A percentile compares a stretch with the other conserved stretches of the same genome.
These are phyloP conservation scores for Zaprionus ghesquierei DNA, from an alignment of 1,140 invertebrate species.

Conservation along the genomic window DNA sequence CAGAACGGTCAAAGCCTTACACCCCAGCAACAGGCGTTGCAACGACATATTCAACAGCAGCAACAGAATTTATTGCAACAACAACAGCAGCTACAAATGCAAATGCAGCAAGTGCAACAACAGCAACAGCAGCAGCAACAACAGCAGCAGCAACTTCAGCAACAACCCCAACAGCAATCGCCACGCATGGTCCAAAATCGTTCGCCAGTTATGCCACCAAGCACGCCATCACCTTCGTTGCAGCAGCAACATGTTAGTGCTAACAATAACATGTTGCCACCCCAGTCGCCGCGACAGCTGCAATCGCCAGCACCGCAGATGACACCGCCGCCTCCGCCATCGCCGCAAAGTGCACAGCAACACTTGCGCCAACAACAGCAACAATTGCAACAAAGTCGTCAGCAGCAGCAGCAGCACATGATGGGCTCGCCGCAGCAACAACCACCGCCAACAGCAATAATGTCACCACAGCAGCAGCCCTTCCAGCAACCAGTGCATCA, in stretches of 20 bases:
- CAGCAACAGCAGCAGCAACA: slow-evolving; percentile 80
- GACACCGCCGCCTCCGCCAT: slow-evolving; percentile 77
- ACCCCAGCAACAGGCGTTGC: slow-evolving; percentile 68
- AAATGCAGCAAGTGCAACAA: slow-evolving; percentile 76
- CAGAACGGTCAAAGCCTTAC: slow-evolving; percentile 69
- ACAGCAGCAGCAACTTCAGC: slow-evolving; percentile 51
- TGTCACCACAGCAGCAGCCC: slow-evolving; percentile 65
- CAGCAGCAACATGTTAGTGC: slow-evolving; percentile 64
- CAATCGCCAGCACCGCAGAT: slow-evolving; percentile 81
- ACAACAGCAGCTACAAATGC: slow-evolving; percentile 40
- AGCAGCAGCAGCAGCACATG: slow-evolving; percentile 61
- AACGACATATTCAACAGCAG: slow-evolving; percentile 58
- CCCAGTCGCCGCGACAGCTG: slow-evolving; percentile 73
- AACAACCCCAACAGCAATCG: slow-evolving; percentile 69
- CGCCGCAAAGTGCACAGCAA: slow-evolving; percentile 82
- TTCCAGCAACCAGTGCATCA: slow-evolving; percentile 50
- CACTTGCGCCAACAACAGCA: slow-evolving; percentile 68
- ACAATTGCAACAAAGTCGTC: slow-evolving; percentile 62
- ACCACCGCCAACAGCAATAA: slow-evolving; percentile 51
- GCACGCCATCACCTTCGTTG: slow-evolving; percentile 59
- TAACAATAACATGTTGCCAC: slow-evolving; percentile 65
- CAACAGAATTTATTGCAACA: slow-evolving; percentile 68
- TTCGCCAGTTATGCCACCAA: slow-evolving; percentile 67
- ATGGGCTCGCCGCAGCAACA: slow-evolving; percentile 70
- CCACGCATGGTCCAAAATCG: slow-evolving; percentile 82